Conservation (phyloP, 1,140 invertebrate species). For the Ceratoteleas bidentatus region DNA sequence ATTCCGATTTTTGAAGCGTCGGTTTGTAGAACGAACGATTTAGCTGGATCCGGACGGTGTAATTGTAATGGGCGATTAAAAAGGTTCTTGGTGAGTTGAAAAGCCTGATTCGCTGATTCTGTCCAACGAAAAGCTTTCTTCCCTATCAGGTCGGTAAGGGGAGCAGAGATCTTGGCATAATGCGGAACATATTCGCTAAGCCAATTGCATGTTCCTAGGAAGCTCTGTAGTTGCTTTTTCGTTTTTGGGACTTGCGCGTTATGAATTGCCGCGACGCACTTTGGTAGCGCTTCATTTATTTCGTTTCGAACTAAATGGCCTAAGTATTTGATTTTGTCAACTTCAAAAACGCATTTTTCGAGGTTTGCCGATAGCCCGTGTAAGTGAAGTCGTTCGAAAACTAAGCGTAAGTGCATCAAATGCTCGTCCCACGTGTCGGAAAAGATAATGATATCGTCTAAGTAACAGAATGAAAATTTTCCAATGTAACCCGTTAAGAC, state of each 20-base stretch:
- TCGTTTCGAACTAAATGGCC: background rate
- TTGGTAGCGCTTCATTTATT: background rate
- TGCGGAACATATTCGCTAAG: background rate
- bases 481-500: constrained; percentile 1
- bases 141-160: background rate
- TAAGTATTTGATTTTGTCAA: background rate
- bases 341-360: background rate
- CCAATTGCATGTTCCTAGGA: constrained; percentile 1
- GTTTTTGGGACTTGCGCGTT: background rate
- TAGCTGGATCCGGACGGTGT: background rate
- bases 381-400: background rate
- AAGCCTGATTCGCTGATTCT: background rate
- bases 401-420: background rate
- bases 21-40: background rate
- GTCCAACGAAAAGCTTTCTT: constrained; percentile 2
- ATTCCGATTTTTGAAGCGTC: constrained; percentile 1
- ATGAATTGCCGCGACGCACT: background rate
- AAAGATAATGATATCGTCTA: constrained; percentile 9
- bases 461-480: constrained; percentile 6
- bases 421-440: background rate
- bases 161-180: background rate
- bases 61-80: background rate
- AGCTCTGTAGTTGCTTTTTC: constrained; percentile 2
- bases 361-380: background rate
- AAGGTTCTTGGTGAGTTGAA: background rate